These are phyloP conservation scores for Zaprionus tsacasi DNA, from an alignment of 1,140 invertebrate species.

Conservation along the genomic window DNA sequence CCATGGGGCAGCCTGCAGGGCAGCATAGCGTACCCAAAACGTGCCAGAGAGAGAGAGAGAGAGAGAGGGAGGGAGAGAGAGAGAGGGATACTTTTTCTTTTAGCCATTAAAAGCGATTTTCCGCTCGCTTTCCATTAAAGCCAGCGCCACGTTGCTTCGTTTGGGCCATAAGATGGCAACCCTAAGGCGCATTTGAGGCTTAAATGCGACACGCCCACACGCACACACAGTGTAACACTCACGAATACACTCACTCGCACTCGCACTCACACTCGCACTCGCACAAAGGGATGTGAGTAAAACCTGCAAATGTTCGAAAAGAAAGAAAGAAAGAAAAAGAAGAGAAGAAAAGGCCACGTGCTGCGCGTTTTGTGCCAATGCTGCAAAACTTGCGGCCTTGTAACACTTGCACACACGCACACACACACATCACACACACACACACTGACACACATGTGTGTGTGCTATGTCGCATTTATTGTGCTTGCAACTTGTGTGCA, in stretches of 20 bases:
- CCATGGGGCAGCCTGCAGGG: background rate
- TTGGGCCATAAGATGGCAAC: constrained; percentile 60
- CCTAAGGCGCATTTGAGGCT: constrained; percentile 73
- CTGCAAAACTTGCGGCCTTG: constrained; percentile 78
- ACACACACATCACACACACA: constrained; percentile 27
- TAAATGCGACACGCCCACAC: constrained; percentile 74
- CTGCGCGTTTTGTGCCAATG: constrained; percentile 73
- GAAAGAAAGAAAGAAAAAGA: constrained; percentile 58
- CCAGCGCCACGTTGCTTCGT: constrained; percentile 43
- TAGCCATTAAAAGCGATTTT: constrained; percentile 74
- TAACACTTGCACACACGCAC: constrained; percentile 71
- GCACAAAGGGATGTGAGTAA: constrained; percentile 38
- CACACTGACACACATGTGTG: background rate
- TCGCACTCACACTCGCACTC: constrained; percentile 15
- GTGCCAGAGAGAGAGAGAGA: background rate
- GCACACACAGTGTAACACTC: constrained; percentile 20
- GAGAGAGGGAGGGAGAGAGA: background rate
- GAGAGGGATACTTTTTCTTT: constrained; percentile 48
- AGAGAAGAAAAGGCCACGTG: constrained; percentile 75
- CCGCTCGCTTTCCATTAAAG: constrained; percentile 79
- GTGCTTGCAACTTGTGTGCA: constrained; percentile 60
- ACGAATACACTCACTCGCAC: constrained; percentile 27
- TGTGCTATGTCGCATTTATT: constrained; percentile 56
- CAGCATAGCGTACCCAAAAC: constrained; percentile 19
- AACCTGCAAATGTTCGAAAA: constrained; percentile 74